Conservation (phyloP, 2,113 vertebrate genomes). For the Eptatretus burgeri region DNA sequence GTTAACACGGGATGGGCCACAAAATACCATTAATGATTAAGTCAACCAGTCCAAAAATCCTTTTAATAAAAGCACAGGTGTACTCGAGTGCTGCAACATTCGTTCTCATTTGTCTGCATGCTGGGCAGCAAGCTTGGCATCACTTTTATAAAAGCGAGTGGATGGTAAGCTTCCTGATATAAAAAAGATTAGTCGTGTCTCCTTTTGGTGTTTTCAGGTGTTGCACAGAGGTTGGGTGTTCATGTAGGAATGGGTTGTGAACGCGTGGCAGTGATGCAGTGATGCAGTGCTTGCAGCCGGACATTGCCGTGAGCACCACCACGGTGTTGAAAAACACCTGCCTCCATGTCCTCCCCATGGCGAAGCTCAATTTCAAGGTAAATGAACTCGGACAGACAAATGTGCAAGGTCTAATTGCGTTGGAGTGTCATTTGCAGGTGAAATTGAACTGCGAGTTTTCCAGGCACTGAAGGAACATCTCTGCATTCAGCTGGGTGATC, state of each 20-base stretch:
- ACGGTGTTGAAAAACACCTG: constrained; percentile 13
- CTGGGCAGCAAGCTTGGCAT: too few species aligned
- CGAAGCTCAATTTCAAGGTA: constrained; percentile 63
- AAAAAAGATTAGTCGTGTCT: too few species aligned
- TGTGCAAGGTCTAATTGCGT: too few species aligned
- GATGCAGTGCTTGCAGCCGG: constrained; percentile 48
- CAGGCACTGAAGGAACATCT: constrained; percentile 45
- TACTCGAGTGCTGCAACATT: too few species aligned
- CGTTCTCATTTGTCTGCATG: too few species aligned
- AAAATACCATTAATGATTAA: too few species aligned
- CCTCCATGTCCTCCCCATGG: constrained; percentile 80
- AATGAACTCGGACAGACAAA: constrained; percentile 7
- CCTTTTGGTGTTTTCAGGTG: constrained; percentile 19
- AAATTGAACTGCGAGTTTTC: neutral
- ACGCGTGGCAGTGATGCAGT: constrained; percentile 55
- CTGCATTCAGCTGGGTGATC: constrained; percentile 45
- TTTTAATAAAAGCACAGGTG: too few species aligned
- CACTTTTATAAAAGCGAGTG: too few species aligned
- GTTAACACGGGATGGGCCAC: too few species aligned
- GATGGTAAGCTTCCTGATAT: too few species aligned
- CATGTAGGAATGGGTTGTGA: constrained; percentile 52
- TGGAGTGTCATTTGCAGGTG: too few species aligned
- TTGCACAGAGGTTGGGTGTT: constrained; percentile 55
- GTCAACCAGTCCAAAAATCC: too few species aligned
- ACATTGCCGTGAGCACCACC: constrained; percentile 7